Conservation (phyloP, 2,797 vertebrate species). For the Oophaga sylvatica region DNA sequence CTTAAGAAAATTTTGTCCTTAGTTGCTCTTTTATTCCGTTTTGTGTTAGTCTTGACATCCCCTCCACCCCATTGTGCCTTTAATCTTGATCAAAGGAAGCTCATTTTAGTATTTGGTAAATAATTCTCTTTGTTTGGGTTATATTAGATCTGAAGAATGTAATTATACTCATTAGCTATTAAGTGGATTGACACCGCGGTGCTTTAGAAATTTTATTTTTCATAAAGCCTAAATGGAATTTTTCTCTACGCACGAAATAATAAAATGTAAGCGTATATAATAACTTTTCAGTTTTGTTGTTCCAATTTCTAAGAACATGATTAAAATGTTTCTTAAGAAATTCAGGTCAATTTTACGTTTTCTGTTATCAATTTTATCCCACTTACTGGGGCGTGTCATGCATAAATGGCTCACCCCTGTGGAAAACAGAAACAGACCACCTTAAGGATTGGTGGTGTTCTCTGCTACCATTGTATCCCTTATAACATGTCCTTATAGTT, state of each 20-base stretch:
- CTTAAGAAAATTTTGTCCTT: slow-evolving; percentile 21
- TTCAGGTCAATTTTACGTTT: background rate
- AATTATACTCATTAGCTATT: slow-evolving; percentile 38
- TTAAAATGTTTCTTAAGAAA: background rate
- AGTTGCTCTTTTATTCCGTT: slow-evolving; percentile 16
- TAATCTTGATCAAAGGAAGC: slow-evolving; percentile 51
- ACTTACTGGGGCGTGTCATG: background rate
- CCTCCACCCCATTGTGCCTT: slow-evolving; percentile 21
- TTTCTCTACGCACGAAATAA: background rate
- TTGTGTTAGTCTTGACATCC: slow-evolving; percentile 37
- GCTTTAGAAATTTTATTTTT: background rate
- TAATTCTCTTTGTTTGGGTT: slow-evolving; percentile 47
- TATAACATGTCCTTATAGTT: background rate
- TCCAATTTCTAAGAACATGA: background rate
- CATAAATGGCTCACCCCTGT: background rate
- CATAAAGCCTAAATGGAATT: background rate
- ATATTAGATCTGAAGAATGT: slow-evolving; percentile 41
- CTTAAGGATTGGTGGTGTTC: background rate
- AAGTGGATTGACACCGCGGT: background rate
- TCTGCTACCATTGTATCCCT: background rate
- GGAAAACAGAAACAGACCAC: background rate
- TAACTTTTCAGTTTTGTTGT: background rate
- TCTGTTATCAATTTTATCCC: background rate
- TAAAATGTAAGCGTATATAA: background rate
- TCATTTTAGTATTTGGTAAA: slow-evolving; percentile 48